Evolutionary conservation across 2,797 vertebrate genomes (phyloP).

Genomic region (Melopsittacus undulatus): DNA sequence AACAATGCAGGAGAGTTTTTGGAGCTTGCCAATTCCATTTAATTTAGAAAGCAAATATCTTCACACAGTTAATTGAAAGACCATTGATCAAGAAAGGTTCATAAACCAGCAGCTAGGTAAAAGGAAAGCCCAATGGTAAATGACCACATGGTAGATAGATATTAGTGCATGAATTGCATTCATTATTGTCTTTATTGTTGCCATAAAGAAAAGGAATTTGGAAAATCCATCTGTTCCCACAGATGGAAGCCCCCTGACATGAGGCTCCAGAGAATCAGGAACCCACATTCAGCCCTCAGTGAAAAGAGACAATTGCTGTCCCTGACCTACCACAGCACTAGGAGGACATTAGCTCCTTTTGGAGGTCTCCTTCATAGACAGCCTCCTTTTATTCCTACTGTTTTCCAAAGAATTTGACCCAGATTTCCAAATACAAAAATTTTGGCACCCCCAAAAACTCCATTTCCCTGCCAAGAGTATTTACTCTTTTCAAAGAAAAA

Average conservation of each 20-base stretch:
- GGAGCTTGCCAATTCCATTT: conserved; percentile 25
- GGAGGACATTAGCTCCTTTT: not conserved
- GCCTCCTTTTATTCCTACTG: not conserved
- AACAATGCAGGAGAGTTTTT: conserved; percentile 41
- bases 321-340: not conserved
- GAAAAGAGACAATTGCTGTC: not conserved
- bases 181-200: conserved; percentile 42
- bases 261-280: not conserved
- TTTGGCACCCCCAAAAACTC: not conserved
- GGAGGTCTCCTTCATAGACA: not conserved
- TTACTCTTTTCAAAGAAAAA: not conserved
- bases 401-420: not conserved
- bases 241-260: not conserved
- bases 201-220: conserved; percentile 7
- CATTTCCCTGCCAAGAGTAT: not conserved
- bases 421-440: not conserved
- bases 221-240: conserved; percentile 9
- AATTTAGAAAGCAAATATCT: conserved; percentile 25
- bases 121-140: conserved; percentile 53
- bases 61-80: conserved; percentile 58
- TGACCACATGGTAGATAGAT: conserved; percentile 40
- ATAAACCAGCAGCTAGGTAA: conserved; percentile 59
- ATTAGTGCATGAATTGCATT: conserved; percentile 41
- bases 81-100: conserved; percentile 51
- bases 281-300: not conserved